Percentiles rank a stretch among this genome's conserved stretches.
Evolutionary conservation across 2,113 vertebrate genomes (phyloP).

Genomic region (Bettongia penicillata): DNA sequence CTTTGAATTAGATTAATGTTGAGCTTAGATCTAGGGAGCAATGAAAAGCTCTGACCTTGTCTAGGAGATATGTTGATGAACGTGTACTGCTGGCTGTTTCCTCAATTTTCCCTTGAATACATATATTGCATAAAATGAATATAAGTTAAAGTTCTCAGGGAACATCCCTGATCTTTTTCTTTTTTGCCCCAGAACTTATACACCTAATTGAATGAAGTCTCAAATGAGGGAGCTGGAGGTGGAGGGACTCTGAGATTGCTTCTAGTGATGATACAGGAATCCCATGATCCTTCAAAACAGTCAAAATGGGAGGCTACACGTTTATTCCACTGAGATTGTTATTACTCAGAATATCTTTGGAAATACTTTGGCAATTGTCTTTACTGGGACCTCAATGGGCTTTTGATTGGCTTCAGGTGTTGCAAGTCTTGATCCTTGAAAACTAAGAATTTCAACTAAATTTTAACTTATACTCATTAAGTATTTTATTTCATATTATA

Average conservation of each 20-base stretch:
- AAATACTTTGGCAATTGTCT: background rate
- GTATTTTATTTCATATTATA: background rate
- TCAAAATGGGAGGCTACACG: background rate
- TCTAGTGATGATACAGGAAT: background rate
- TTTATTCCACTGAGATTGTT: background rate
- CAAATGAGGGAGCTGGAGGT: background rate
- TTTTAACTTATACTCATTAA: background rate
- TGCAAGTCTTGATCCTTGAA: background rate
- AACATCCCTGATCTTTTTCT: background rate
- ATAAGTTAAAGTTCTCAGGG: background rate
- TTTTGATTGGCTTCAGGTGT: background rate
- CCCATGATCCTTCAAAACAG: background rate
- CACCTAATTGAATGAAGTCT: background rate
- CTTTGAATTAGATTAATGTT: background rate
- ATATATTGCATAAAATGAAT: background rate
- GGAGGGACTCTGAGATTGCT: background rate
- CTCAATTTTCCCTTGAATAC: background rate
- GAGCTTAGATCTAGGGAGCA: background rate
- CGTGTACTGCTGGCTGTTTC: rapidly evolving
- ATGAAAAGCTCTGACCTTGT: background rate
- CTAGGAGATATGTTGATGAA: too few relatives aligned
- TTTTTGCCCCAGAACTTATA: background rate
- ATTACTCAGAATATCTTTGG: background rate
- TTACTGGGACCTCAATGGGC: background rate
- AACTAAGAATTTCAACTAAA: background rate